Evolutionary conservation across 2,888 invertebrate genomes (phyloP).

Genomic region (Celastrina argiolus): DNA sequence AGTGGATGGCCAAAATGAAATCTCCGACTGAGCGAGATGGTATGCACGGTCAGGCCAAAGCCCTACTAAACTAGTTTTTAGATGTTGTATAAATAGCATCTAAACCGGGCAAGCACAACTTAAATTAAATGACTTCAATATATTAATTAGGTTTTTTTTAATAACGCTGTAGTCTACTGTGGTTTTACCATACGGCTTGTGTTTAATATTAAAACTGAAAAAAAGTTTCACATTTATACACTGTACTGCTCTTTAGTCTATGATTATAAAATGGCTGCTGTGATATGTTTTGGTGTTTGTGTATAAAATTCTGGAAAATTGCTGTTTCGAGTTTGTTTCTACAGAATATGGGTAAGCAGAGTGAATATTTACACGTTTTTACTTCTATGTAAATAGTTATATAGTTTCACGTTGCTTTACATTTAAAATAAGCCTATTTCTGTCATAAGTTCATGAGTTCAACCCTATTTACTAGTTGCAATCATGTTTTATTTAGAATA

Average conservation of each 20-base stretch:
- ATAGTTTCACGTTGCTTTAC: neutral
- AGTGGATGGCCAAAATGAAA: no score
- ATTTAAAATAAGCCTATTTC: neutral
- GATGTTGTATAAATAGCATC: no score
- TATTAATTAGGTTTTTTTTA: no score
- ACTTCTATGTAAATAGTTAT: neutral
- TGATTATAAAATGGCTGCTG: constrained; percentile 61
- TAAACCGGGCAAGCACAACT: no score
- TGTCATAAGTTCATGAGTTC: neutral
- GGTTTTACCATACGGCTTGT: no score
- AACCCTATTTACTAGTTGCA: neutral
- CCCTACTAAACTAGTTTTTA: no score
- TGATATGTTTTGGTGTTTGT: constrained; percentile 61
- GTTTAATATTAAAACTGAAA: no score
- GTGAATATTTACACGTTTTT: neutral
- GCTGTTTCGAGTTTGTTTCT: constrained; percentile 42
- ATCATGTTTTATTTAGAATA: neutral
- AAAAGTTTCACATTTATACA: neutral
- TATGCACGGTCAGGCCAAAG: no score
- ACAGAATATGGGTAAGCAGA: constrained; percentile 61
- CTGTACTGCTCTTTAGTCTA: neutral
- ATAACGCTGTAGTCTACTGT: no score
- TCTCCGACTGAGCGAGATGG: no score
- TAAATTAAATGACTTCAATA: no score
- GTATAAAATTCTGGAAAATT: constrained; percentile 46